Percentiles rank a stretch among this genome's conserved stretches.
These are phyloP conservation scores for Geophilus truncorum DNA, from an alignment of 2,888 invertebrate genomes.

Conservation along the genomic window DNA sequence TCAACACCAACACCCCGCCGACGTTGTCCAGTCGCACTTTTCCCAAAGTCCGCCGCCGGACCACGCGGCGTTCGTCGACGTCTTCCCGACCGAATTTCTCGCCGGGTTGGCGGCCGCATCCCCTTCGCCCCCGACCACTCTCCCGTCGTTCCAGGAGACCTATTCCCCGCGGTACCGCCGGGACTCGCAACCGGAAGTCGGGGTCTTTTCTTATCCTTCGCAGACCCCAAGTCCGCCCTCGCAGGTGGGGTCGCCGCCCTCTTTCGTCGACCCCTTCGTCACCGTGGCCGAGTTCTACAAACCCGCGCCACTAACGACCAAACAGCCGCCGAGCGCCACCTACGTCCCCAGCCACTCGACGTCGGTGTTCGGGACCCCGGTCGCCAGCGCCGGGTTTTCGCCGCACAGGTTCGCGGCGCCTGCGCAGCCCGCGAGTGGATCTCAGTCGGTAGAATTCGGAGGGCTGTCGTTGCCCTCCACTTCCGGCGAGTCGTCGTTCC, in stretches of 20 bases:
- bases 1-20: neutral
- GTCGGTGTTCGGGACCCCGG: slow-evolving; percentile 28
- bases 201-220: slow-evolving; percentile 44
- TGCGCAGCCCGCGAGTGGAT: neutral
- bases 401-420: slow-evolving; percentile 41
- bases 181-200: slow-evolving; percentile 67
- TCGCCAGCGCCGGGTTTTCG: slow-evolving; percentile 40
- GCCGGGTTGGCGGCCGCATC: neutral
- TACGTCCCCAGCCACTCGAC: slow-evolving; percentile 37
- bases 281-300: slow-evolving; percentile 32
- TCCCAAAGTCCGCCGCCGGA: neutral
- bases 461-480: slow-evolving; percentile 33
- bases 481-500: slow-evolving; percentile 40
- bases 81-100: neutral
- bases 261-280: slow-evolving; percentile 34
- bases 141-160: slow-evolving; percentile 39
- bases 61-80: neutral
- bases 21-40: neutral
- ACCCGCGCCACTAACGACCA: neutral
- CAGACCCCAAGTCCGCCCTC: neutral
- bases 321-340: slow-evolving; percentile 38
- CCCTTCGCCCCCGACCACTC: slow-evolving; percentile 4
- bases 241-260: slow-evolving; percentile 55
- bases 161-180: slow-evolving; percentile 59
- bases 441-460: neutral